Conservation (phyloP, 2,113 vertebrate genomes). For the Calyptomena viridis region DNA sequence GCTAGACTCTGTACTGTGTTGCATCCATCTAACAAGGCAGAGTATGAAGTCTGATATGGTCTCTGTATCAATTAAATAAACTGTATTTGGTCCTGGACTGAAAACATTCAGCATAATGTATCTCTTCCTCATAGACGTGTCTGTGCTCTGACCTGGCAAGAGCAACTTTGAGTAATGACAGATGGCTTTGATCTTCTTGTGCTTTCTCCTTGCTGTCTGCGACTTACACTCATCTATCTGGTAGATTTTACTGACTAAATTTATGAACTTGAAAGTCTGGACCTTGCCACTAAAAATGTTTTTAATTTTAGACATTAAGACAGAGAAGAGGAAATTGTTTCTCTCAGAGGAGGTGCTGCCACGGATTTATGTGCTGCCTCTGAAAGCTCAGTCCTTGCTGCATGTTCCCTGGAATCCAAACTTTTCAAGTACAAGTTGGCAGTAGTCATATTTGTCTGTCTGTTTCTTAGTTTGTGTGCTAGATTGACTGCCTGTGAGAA, state of each 20-base stretch:
- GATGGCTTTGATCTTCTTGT: background rate
- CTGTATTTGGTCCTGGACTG: background rate
- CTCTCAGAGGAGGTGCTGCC: background rate
- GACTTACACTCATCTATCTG: background rate
- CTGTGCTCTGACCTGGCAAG: background rate
- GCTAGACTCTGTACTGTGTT: background rate
- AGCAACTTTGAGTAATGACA: background rate
- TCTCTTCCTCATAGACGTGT: background rate
- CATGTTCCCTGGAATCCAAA: background rate
- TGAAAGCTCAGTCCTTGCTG: background rate
- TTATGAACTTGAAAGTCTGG: background rate
- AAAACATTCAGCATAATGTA: background rate
- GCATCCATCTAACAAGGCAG: background rate
- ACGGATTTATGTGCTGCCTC: background rate
- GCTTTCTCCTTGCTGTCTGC: background rate
- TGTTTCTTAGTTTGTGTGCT: background rate
- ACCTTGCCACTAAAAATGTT: background rate
- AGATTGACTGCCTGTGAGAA: background rate
- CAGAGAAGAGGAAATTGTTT: background rate
- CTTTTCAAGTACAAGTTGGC: background rate
- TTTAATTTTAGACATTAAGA: background rate
- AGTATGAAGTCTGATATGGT: background rate
- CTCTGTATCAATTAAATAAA: background rate
- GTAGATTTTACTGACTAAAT: background rate
- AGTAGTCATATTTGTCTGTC: background rate